Percentiles rank a stretch among this genome's conserved stretches.
Conservation (phyloP, 2,797 vertebrate species). For the Glyptemys insculpta region DNA sequence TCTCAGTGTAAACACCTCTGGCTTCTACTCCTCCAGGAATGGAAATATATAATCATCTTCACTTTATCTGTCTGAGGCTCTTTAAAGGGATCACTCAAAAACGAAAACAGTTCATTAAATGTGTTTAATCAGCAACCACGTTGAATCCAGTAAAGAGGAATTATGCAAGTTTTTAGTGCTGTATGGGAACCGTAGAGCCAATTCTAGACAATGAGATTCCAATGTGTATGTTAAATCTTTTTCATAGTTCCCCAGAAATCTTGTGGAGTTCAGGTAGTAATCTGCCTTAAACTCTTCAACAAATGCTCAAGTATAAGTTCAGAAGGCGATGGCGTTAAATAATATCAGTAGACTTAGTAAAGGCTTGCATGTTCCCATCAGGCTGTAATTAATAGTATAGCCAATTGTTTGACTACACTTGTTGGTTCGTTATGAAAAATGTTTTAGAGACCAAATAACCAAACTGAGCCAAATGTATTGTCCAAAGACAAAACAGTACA, state of each 20-base stretch:
- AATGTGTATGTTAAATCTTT: not conserved
- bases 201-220: not conserved
- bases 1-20: not conserved
- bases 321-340: not conserved
- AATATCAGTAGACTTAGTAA: not conserved
- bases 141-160: not conserved
- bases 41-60: not conserved
- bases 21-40: not conserved
- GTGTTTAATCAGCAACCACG: not conserved
- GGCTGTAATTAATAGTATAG: not conserved
- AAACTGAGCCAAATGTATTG: not conserved
- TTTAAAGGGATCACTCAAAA: not conserved
- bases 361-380: not conserved
- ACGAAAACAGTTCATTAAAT: not conserved
- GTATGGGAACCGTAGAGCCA: not conserved
- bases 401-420: not conserved
- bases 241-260: not conserved
- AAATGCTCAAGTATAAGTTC: not conserved
- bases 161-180: not conserved
- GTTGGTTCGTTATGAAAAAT: not conserved
- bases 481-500: not conserved
- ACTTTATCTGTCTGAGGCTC: not conserved
- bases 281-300: not conserved
- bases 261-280: not conserved
- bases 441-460: not conserved